phyloP scores from a whole-genome alignment of 2,888 invertebrate species.

The Notodonta dromedarius region DNA sequence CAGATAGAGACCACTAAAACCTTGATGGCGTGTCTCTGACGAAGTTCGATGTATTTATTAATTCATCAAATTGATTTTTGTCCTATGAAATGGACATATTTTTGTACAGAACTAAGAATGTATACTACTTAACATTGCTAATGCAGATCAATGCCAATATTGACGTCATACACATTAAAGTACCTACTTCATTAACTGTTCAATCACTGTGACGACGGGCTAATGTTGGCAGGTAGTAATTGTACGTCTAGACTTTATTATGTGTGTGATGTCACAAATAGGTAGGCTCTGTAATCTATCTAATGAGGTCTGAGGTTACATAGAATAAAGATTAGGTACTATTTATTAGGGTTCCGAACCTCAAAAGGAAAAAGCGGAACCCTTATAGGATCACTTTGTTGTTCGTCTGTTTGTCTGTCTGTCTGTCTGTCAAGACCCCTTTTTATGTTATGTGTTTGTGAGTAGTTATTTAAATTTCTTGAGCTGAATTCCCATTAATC shows the following conservation, averaged over 20 bases:
- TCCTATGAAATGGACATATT: too few species aligned
- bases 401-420: too few species aligned
- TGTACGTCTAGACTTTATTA: conserved; percentile 3
- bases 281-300: neutral
- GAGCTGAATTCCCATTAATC: too few species aligned
- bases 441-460: too few species aligned
- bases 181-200: neutral
- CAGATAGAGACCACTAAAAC: neutral
- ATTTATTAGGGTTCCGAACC: neutral
- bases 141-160: neutral
- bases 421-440: too few species aligned
- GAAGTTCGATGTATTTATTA: neutral
- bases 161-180: conserved; percentile 2
- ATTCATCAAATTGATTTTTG: too few species aligned
- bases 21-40: too few species aligned
- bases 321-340: neutral
- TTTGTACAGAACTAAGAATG: too few species aligned
- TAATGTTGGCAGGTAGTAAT: neutral
- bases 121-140: too few species aligned
- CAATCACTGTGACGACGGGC: neutral
- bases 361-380: too few species aligned
- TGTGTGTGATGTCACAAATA: neutral
- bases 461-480: too few species aligned
- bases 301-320: neutral
- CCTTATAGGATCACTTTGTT: too few species aligned